A percentile compares a stretch with the other conserved stretches of the same genome.
Evolutionary conservation across 1,140 invertebrate genomes (phyloP).

Genomic region (Eriosoma lanigerum): DNA sequence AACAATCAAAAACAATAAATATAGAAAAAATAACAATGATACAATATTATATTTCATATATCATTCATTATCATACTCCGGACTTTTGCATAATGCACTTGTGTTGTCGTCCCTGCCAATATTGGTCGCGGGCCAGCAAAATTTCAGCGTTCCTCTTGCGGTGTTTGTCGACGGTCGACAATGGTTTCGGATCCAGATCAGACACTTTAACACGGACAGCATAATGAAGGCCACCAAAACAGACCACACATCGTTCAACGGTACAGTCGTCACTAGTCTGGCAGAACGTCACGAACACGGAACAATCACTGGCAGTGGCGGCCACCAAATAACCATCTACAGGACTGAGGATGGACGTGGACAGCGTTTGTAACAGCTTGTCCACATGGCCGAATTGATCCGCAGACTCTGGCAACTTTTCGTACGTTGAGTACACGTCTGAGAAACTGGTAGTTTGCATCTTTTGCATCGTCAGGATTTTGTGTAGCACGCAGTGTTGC

Average conservation of each 20-base stretch:
- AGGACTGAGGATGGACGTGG: neutral
- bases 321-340: conserved; percentile 28
- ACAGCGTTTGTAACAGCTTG: neutral
- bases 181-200: conserved; percentile 34
- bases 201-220: neutral
- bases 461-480: conserved; percentile 22
- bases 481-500: neutral
- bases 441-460: conserved; percentile 10
- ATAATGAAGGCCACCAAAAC: neutral
- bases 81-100: too few relatives aligned
- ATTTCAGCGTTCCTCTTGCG: neutral
- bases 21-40: too few relatives aligned
- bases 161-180: conserved; percentile 25
- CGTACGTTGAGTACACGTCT: neutral
- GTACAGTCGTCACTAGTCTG: neutral
- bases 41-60: too few relatives aligned
- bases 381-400: neutral
- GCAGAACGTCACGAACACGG: conserved; percentile 24
- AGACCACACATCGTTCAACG: too few relatives aligned
- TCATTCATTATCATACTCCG: too few relatives aligned
- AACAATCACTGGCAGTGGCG: conserved; percentile 34
- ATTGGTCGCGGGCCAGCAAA: neutral
- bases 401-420: neutral
- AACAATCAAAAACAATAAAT: too few relatives aligned
- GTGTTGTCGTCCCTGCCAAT: too few relatives aligned